Conservation (phyloP, 64 coral and sea anemone species). For the Anthopleura sola region DNA sequence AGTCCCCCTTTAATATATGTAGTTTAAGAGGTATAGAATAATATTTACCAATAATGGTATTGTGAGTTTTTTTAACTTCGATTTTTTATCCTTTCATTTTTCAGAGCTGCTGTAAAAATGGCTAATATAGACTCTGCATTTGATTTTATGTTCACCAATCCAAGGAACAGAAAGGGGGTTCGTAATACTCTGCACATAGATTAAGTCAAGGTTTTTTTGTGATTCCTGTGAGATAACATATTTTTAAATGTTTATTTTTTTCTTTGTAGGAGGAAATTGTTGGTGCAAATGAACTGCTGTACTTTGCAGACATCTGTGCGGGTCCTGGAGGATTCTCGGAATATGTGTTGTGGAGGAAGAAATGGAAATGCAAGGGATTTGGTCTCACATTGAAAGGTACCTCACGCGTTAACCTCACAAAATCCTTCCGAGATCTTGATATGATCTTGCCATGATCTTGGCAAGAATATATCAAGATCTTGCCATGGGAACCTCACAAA, state of each 20-base stretch:
- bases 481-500: too few relatives aligned
- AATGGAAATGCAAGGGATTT: conserved; percentile 88
- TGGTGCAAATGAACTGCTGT: conserved; percentile 73
- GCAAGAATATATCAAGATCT: too few relatives aligned
- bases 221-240: neutral
- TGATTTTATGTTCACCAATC: conserved; percentile 97
- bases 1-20: too few relatives aligned
- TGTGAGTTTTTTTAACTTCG: neutral
- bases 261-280: conserved; percentile 65
- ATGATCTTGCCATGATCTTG: too few relatives aligned
- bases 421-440: too few relatives aligned
- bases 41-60: neutral
- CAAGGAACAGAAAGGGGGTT: conserved; percentile 73
- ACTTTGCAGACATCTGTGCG: conserved; percentile 94
- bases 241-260: neutral
- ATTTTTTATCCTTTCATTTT: neutral
- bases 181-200: neutral
- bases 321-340: conserved; percentile 95
- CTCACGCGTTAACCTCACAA: too few relatives aligned
- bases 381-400: conserved; percentile 91
- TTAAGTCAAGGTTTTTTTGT: neutral
- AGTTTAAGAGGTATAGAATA: too few relatives aligned
- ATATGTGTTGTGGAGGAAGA: conserved; percentile 87
- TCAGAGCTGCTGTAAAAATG: conserved; percentile 98
- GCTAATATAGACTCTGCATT: conserved; percentile 96